These are phyloP conservation scores for Parnassius smintheus DNA, from an alignment of 2,888 invertebrate genomes.

Conservation along the genomic window DNA sequence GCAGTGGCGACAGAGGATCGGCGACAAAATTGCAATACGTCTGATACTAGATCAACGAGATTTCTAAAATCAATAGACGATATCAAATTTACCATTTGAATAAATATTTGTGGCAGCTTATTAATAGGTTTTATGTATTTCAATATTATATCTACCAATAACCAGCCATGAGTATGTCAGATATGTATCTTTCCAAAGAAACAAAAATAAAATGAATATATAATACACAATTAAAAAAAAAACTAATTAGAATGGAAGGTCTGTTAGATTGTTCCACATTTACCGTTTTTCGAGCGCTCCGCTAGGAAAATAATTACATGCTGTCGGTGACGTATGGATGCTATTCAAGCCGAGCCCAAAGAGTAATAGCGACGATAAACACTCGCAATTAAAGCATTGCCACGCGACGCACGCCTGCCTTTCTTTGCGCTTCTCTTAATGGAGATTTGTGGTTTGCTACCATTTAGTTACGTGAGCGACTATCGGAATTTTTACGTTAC, in stretches of 20 bases:
- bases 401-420: conserved; percentile 76
- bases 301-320: conserved; percentile 77
- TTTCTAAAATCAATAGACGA: too few relatives aligned
- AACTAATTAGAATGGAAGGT: conserved; percentile 4
- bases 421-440: conserved; percentile 72
- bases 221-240: conserved; percentile 4
- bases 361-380: conserved; percentile 77
- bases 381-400: conserved; percentile 78
- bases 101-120: too few relatives aligned
- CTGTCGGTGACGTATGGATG: conserved; percentile 73
- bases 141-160: too few relatives aligned
- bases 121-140: too few relatives aligned
- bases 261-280: conserved; percentile 13
- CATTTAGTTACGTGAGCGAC: conserved; percentile 41
- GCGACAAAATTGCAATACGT: too few relatives aligned
- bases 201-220: background rate
- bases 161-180: too few relatives aligned
- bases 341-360: conserved; percentile 74
- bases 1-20: too few relatives aligned
- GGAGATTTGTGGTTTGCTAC: conserved; percentile 62
- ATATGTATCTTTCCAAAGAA: background rate
- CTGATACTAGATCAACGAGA: too few relatives aligned
- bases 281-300: conserved; percentile 71
- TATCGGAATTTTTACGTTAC: conserved; percentile 37
- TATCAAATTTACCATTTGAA: background rate